Evolutionary conservation across 2,113 vertebrate genomes (phyloP), one percentile per base, ranked within the genome.

Genomic region (Eira barbara): DNA sequence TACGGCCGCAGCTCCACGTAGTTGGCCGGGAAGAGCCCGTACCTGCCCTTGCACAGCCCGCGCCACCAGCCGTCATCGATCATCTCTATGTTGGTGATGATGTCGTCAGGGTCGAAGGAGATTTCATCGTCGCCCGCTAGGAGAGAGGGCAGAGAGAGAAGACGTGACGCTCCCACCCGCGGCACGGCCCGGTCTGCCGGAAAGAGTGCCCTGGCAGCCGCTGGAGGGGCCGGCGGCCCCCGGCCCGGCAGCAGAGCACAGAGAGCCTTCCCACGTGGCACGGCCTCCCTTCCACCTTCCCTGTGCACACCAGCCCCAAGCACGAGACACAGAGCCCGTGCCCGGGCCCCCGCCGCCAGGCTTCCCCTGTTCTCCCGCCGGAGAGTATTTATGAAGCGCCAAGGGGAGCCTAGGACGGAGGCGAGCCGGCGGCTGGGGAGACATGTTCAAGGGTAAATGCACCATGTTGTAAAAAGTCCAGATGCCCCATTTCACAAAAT

Each of bases 51-150:
- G 98, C 99, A 99, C 84, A 99, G 99, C 0, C 99, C 99, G 0
- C 99, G 98, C 99, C 99, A 99, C 99, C 99, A 99, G 98, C 99
- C 99, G 0, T 99, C 99, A 0, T 99, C 99, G 0, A 99, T 99
- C 99, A 99, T 99, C 98, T 99, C 99, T 0, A 99, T 99, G 99
- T 99, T 99, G 97, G 99, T 99, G 98, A 99, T 99, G 98, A 99
- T 99, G 98, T 99, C 99, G 1, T 99, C 99, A 0, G 99, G 99
- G 98, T 99, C 99, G 1, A 99, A 99, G 93, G 99, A 99, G 92
- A 99, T 99, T 98, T 99, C 99, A 0, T 99, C 99, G 0, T 99
- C 99, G 0, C 99, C 99, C 12, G 99, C 99, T 99, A 98, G 7
- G 96, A 97, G 7, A 93, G 78, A 96, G 79, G 0, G 61, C 17